Evolutionary conservation across 1,140 invertebrate genomes (phyloP).

Genomic region (Psilanteris sp.): DNA sequence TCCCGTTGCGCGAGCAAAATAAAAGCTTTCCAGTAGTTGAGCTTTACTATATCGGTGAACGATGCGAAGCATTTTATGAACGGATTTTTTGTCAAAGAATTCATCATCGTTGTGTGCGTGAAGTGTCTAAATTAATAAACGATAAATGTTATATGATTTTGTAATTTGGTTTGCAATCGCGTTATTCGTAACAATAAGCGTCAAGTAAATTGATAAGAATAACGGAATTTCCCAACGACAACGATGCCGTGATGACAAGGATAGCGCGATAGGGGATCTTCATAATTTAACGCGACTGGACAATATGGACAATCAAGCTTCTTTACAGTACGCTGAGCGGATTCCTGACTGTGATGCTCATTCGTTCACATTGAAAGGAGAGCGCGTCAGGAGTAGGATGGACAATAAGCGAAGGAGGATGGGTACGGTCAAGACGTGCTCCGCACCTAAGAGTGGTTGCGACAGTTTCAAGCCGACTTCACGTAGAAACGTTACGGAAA

Average conservation of each 20-base stretch:
- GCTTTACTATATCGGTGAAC: too few relatives aligned
- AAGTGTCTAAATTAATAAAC: too few relatives aligned
- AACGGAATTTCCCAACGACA: constrained; percentile 21
- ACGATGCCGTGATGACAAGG: constrained; percentile 35
- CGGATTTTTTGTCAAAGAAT: too few relatives aligned
- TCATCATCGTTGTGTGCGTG: too few relatives aligned
- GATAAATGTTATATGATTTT: too few relatives aligned
- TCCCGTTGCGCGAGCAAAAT: too few relatives aligned
- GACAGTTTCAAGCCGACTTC: constrained; percentile 71
- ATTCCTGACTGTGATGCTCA: constrained; percentile 44
- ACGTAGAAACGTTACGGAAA: constrained; percentile 65
- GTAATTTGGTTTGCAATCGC: too few relatives aligned
- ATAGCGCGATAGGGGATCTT: constrained; percentile 69
- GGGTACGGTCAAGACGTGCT: constrained; percentile 76
- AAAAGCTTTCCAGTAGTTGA: too few relatives aligned
- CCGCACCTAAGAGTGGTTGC: constrained; percentile 73
- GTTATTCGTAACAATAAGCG: too few relatives aligned
- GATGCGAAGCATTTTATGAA: too few relatives aligned
- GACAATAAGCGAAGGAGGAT: constrained; percentile 55
- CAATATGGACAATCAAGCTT: constrained; percentile 78
- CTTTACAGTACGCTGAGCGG: constrained; percentile 72
- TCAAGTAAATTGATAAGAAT: too few relatives aligned
- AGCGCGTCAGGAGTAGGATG: constrained; percentile 34
- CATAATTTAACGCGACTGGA: constrained; percentile 71
- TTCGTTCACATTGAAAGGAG: constrained; percentile 53